Evolutionary conservation across 2,888 invertebrate species (phyloP), one percentile per base, ranked within the genome.

Genomic region (Glyphotaelius pellucidus): DNA sequence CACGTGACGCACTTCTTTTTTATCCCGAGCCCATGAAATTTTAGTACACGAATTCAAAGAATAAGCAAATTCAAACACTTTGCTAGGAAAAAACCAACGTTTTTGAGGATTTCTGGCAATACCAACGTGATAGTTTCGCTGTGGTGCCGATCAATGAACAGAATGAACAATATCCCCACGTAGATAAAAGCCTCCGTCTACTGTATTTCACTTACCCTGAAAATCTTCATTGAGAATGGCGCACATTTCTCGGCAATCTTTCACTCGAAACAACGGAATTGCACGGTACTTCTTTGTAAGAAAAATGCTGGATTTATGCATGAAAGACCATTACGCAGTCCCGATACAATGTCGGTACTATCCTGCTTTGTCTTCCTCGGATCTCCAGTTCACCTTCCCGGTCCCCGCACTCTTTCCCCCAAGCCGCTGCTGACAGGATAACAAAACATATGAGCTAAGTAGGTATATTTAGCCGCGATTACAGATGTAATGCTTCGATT

Each of bases 301-400:
- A 67, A 89, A 47, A 79, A 31, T 79, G 35, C 79, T 67, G 32
- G 79, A 35, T 89, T 89, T 89, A 89, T 79, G 88, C 79, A 67
- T 89, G 88, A 80, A 32, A 80, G 88, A 89, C 79, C 88, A 89
- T 79, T 89, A 89, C 79, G 35, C 79, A 80, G 88, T 89, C 79
- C 79, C 25, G 79, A 35, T 35, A 32, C 88, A 31, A 19, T 79
- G 67, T 25, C 88, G n/a, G 19, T 19, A 79, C 79, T 89, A 79
- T 87, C 47, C 31, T 52, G 15, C 87, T 31, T 31, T 30, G 47
- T 87, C 87, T 83, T 83, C 83, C 19, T 30, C 87, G 15, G 31
- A 30, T 14, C 52, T 19, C 67, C 47, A 47, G 87, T 52, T 52
- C 67, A 87, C 52, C 87, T 67, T 52, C 87, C 30, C 5, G 35